Evolutionary conservation across 2,113 vertebrate species (phyloP).

Genomic region (Amblyornis subalaris): DNA sequence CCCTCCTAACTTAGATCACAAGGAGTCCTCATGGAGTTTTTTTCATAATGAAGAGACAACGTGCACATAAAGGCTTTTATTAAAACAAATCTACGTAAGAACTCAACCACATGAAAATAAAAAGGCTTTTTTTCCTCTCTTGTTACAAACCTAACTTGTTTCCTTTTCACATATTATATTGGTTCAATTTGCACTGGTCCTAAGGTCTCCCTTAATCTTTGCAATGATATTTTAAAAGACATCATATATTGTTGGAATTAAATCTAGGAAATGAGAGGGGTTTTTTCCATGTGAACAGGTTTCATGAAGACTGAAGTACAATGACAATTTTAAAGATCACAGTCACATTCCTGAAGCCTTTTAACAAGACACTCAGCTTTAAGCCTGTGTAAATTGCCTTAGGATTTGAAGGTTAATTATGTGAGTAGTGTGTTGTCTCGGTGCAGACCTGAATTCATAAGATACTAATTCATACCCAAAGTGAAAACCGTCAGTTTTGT

Average conservation of each 20-base stretch:
- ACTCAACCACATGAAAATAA: not conserved
- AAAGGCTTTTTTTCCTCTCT: fast-evolving
- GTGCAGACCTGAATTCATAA: not conserved
- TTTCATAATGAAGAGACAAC: not conserved
- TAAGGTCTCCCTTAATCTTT: not conserved
- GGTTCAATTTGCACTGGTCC: not conserved
- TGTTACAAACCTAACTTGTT: not conserved
- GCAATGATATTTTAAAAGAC: not conserved
- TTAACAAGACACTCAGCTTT: not conserved
- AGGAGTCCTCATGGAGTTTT: fast-evolving
- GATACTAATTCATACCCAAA: not conserved
- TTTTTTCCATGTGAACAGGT: slow-evolving; percentile 18
- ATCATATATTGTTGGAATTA: slow-evolving; percentile 8
- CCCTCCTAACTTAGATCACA: not conserved
- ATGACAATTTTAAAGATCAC: slow-evolving; percentile 13
- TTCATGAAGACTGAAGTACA: not conserved
- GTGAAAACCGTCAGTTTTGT: not conserved
- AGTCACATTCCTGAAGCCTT: not conserved
- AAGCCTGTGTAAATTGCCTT: not conserved
- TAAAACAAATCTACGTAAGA: not conserved
- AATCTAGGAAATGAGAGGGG: not conserved
- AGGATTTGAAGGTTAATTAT: not conserved
- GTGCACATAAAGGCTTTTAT: not conserved
- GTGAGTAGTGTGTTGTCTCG: not conserved
- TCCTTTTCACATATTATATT: not conserved